Evolutionary conservation across 30 jellyfish, hydroid and myxozoan genomes (phyloP).

Genomic region (Aurelia sp.): DNA sequence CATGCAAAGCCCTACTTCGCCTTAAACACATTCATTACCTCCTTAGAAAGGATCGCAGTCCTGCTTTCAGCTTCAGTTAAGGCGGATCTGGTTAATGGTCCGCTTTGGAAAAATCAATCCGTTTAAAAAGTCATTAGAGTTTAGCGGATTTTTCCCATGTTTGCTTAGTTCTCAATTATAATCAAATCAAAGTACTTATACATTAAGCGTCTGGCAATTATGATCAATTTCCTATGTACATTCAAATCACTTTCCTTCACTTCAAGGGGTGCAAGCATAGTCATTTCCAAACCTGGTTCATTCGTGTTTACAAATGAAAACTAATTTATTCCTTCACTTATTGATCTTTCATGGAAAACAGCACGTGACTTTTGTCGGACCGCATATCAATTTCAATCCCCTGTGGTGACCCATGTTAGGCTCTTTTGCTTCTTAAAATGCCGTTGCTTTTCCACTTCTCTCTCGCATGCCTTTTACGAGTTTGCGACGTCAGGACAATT

Average conservation of each 20-base stretch:
- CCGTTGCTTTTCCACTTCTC: constrained; percentile 54
- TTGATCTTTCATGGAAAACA: constrained; percentile 21
- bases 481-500: constrained; percentile 44
- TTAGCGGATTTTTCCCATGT: constrained; percentile 15
- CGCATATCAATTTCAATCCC: constrained; percentile 60
- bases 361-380: constrained; percentile 52
- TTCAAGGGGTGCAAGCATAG: constrained; percentile 48
- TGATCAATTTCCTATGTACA: constrained; percentile 3
- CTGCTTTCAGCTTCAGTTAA: background rate
- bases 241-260: constrained; percentile 33
- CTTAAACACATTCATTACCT: background rate
- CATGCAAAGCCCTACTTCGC: constrained; percentile 8
- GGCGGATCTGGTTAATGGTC: background rate
- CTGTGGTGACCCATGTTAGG: constrained; percentile 54
- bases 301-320: constrained; percentile 66
- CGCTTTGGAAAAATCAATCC: constrained; percentile 24
- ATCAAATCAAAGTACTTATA: constrained; percentile 23
- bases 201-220: constrained; percentile 30
- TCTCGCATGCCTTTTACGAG: constrained; percentile 42
- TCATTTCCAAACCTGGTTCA: constrained; percentile 9
- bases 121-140: constrained; percentile 22
- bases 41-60: background rate
- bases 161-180: constrained; percentile 1
- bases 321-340: constrained; percentile 21
- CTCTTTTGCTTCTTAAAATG: constrained; percentile 46